Conservation (phyloP, 2,797 vertebrate genomes). For the Hydrophis major region DNA sequence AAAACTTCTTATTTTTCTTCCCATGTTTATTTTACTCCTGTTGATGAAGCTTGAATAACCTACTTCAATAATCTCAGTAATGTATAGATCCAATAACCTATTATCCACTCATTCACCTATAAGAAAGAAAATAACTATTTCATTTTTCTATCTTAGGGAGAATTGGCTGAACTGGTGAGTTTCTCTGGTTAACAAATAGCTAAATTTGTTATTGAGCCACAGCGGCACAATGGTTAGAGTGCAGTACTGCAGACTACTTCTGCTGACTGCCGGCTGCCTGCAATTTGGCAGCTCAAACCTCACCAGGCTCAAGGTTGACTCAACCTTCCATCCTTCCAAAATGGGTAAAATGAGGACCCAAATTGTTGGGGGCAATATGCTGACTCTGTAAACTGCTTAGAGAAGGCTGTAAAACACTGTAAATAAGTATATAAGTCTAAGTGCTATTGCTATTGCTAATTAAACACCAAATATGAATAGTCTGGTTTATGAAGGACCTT, state of each 20-base stretch:
- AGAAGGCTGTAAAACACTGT: too few relatives aligned
- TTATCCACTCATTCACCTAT: neutral
- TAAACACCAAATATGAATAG: neutral
- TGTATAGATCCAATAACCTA: neutral
- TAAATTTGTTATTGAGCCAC: too few relatives aligned
- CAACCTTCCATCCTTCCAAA: too few relatives aligned
- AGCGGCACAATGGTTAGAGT: too few relatives aligned
- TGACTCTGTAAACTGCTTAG: too few relatives aligned
- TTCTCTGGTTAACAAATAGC: neutral
- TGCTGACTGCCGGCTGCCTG: too few relatives aligned
- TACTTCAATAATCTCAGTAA: neutral
- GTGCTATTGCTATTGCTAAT: neutral
- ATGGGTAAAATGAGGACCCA: too few relatives aligned
- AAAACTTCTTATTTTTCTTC: neutral
- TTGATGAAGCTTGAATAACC: neutral
- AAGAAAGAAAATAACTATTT: neutral
- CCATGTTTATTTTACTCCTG: neutral
- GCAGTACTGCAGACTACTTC: too few relatives aligned
- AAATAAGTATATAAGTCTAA: too few relatives aligned
- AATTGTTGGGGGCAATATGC: too few relatives aligned
- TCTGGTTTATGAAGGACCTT: neutral
- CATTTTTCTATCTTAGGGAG: neutral
- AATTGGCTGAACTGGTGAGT: accelerated
- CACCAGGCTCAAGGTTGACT: too few relatives aligned
- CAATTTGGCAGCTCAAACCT: too few relatives aligned